These are phyloP conservation scores for Tapera naevia DNA, from an alignment of 2,797 vertebrate genomes.

Conservation along the genomic window DNA sequence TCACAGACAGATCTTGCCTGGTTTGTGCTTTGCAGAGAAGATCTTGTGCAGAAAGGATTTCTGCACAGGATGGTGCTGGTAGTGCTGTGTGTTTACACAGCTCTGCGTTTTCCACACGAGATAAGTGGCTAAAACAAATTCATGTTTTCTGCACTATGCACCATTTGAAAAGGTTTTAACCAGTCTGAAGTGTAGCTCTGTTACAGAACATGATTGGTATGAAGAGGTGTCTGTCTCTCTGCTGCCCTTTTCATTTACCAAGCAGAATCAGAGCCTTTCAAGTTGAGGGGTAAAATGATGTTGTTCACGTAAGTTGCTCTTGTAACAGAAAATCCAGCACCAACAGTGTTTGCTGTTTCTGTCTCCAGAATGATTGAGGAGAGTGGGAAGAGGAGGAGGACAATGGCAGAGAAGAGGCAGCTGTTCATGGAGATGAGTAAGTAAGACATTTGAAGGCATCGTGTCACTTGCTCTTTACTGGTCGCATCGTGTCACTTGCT, in stretches of 20 bases:
- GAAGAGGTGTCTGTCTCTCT: neutral
- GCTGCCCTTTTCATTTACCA: neutral
- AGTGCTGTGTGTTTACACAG: rapidly evolving
- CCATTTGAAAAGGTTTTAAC: rapidly evolving
- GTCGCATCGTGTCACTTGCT: neutral
- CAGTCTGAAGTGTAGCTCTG: rapidly evolving
- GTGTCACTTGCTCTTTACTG: neutral
- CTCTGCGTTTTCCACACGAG: neutral
- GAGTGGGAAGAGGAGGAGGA: constrained; percentile 93
- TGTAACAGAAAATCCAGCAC: neutral
- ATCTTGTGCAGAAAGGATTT: neutral
- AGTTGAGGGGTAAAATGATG: neutral
- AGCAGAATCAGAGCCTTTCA: neutral
- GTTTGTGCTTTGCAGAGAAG: neutral
- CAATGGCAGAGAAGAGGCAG: constrained; percentile 98
- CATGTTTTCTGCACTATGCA: neutral
- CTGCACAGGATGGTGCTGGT: rapidly evolving
- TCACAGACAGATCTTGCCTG: neutral
- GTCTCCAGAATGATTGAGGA: constrained; percentile 96
- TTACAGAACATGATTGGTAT: rapidly evolving
- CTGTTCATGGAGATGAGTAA: constrained; percentile 99
- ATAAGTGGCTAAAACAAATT: neutral
- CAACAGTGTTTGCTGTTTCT: constrained; percentile 36
- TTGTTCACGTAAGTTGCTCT: neutral
- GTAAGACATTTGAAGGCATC: constrained; percentile 54